phyloP scores from a whole-genome alignment of 2,888 invertebrate genomes.

The Ormyrus labotus region DNA sequence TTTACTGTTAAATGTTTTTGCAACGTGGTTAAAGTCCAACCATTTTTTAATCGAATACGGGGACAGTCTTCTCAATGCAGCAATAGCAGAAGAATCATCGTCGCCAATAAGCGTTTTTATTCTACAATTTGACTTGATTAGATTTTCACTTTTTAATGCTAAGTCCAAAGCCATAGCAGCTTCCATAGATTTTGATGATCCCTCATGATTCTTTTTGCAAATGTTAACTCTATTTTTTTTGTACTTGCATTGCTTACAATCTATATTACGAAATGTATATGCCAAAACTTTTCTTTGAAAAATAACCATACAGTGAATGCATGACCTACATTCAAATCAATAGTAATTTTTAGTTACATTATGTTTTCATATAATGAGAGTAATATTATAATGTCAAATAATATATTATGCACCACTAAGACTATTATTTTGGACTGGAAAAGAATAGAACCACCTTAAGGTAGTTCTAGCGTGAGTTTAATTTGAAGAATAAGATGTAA shows the following conservation, averaged over 20 bases:
- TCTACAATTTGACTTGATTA: background rate
- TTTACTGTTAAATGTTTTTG: conserved; percentile 39
- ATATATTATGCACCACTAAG: too few species aligned
- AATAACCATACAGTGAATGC: background rate
- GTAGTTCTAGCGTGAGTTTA: too few species aligned
- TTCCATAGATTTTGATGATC: conserved; percentile 41
- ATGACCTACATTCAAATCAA: background rate
- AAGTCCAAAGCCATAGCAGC: conserved; percentile 41
- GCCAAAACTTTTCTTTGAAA: conserved; percentile 31
- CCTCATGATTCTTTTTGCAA: conserved; percentile 35
- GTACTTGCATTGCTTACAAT: conserved; percentile 7
- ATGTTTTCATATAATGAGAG: too few species aligned
- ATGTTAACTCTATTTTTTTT: conserved; percentile 10
- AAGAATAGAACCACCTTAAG: too few species aligned
- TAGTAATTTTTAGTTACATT: too few species aligned
- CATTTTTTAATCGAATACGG: conserved; percentile 55
- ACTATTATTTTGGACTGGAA: too few species aligned
- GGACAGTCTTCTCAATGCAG: conserved; percentile 18
- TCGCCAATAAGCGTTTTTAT: conserved; percentile 26
- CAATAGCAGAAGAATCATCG: conserved; percentile 37
- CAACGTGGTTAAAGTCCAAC: conserved; percentile 49
- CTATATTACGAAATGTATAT: conserved; percentile 23
- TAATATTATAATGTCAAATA: too few species aligned
- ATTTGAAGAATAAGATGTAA: too few species aligned
- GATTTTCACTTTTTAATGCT: conserved; percentile 29